Evolutionary conservation across 2,113 vertebrate genomes (phyloP).

Genomic region (Mesitornis unicolor): DNA sequence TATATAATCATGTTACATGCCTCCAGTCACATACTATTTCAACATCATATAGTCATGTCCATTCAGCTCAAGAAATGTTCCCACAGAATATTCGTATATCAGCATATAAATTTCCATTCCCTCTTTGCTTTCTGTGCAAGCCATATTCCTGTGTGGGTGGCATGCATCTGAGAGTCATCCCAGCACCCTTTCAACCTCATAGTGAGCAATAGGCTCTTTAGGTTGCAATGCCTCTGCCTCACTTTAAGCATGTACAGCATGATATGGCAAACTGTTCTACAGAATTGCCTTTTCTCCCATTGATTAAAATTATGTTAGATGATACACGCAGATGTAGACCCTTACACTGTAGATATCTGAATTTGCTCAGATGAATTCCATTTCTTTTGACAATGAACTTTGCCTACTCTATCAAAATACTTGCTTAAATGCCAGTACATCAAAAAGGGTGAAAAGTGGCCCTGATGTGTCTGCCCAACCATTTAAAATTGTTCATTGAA

Average conservation of each 20-base stretch:
- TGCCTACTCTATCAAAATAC: background rate
- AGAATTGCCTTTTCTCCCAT: background rate
- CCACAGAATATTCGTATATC: background rate
- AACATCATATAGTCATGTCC: too few relatives aligned
- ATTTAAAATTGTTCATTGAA: background rate
- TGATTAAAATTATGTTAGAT: background rate
- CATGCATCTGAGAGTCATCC: background rate
- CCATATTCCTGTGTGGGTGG: background rate
- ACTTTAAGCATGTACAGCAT: background rate
- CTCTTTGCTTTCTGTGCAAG: background rate
- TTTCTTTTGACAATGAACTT: background rate
- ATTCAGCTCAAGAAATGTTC: too few relatives aligned
- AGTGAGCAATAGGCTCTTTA: fast-evolving
- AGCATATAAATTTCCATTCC: background rate
- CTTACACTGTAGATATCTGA: background rate
- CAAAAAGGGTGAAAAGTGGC: background rate
- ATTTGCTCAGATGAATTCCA: background rate
- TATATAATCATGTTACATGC: too few relatives aligned
- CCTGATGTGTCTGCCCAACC: background rate
- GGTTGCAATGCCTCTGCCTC: background rate
- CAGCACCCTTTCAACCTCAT: background rate
- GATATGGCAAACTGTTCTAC: background rate
- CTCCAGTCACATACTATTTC: too few relatives aligned
- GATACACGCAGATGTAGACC: background rate
- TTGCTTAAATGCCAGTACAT: background rate